These are phyloP conservation scores for Miltochrista miniata DNA, from an alignment of 2,888 invertebrate genomes.

Conservation along the genomic window DNA sequence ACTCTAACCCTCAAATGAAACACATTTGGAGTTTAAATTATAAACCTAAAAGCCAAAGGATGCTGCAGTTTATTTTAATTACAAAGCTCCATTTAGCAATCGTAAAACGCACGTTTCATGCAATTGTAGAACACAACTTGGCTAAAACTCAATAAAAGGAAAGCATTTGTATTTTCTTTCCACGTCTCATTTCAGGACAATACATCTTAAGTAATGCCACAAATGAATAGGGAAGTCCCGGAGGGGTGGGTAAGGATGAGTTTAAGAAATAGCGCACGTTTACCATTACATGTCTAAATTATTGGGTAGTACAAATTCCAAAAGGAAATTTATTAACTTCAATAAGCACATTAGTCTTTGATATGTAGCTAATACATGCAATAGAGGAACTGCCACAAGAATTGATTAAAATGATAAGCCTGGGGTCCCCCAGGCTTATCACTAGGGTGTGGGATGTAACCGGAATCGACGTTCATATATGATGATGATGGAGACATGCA, in stretches of 20 bases:
- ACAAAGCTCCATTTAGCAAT: slow-evolving; percentile 23
- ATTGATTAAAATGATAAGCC: no score
- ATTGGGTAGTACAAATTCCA: slow-evolving; percentile 32
- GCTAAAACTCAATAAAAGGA: slow-evolving; percentile 61
- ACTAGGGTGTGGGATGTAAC: no score
- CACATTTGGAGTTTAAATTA: background rate
- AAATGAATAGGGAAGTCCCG: slow-evolving; percentile 75
- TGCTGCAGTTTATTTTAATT: slow-evolving; percentile 25
- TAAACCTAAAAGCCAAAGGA: slow-evolving; percentile 5
- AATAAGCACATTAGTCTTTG: background rate
- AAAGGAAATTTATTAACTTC: slow-evolving; percentile 28
- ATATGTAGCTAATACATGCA: no score
- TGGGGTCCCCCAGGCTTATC: no score
- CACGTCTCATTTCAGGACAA: slow-evolving; percentile 70
- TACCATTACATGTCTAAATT: slow-evolving; percentile 42
- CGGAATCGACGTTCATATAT: background rate
- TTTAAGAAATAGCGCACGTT: slow-evolving; percentile 36
- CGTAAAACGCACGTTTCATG: slow-evolving; percentile 38
- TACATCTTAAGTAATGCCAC: slow-evolving; percentile 75
- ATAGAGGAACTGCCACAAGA: no score
- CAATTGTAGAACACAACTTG: slow-evolving; percentile 45
- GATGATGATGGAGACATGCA: no score
- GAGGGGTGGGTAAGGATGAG: slow-evolving; percentile 57
- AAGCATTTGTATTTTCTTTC: slow-evolving; percentile 66
- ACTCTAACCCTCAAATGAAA: background rate